Evolutionary conservation across 1,140 invertebrate species (phyloP).

Genomic region (Bicyclus anynana): DNA sequence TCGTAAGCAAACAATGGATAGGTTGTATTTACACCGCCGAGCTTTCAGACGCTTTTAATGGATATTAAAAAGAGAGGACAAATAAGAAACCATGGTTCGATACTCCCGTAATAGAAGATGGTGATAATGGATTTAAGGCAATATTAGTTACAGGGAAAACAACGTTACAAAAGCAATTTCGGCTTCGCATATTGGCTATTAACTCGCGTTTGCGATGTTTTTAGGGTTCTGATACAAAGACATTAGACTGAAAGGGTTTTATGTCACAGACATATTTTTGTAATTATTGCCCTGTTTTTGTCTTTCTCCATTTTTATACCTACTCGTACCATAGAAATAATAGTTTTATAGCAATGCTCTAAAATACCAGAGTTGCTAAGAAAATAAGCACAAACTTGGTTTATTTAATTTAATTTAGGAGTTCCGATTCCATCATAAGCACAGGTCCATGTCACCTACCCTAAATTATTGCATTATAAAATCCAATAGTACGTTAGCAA

Average conservation of each 20-base stretch:
- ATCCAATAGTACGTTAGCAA: too few relatives aligned
- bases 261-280: neutral
- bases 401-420: too few relatives aligned
- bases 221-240: slow-evolving; percentile 20
- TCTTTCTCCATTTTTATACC: too few relatives aligned
- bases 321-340: too few relatives aligned
- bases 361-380: too few relatives aligned
- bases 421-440: too few relatives aligned
- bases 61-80: slow-evolving; percentile 11
- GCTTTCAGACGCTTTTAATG: slow-evolving; percentile 17
- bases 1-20: slow-evolving; percentile 8
- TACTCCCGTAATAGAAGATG: slow-evolving; percentile 41
- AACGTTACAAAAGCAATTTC: slow-evolving; percentile 70
- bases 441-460: too few relatives aligned
- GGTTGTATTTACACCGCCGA: slow-evolving; percentile 2
- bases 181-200: slow-evolving; percentile 72
- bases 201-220: slow-evolving; percentile 39
- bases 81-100: slow-evolving; percentile 28
- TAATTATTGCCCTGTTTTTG: neutral
- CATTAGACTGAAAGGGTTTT: slow-evolving; percentile 8
- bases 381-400: too few relatives aligned
- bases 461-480: too few relatives aligned
- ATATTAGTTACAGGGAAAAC: slow-evolving; percentile 65
- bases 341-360: too few relatives aligned
- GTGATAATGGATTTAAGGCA: slow-evolving; percentile 56